Evolutionary conservation across 2,888 invertebrate genomes (phyloP).

Genomic region (Odontothrips loti): DNA sequence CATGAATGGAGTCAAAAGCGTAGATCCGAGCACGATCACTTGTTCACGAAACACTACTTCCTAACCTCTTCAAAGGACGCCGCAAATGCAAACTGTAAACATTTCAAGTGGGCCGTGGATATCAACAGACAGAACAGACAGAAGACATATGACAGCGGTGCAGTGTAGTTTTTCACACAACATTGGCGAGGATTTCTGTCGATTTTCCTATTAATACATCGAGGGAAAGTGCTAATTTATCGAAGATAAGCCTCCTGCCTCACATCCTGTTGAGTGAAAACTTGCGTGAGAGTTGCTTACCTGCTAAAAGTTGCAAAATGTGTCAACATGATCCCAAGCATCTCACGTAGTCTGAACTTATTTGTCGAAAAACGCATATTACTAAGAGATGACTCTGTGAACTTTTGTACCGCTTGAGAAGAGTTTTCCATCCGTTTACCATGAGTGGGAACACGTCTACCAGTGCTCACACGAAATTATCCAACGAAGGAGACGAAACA

Average conservation of each 20-base stretch:
- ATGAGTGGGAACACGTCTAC: not conserved
- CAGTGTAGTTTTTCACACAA: no score
- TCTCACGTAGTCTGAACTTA: no score
- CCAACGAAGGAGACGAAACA: not conserved
- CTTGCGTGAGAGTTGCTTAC: no score
- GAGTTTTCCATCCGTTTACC: not conserved
- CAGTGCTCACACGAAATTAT: not conserved
- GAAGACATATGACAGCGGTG: not conserved
- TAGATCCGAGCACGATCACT: no score
- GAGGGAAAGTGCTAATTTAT: not conserved
- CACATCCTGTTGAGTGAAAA: no score
- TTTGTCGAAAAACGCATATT: no score
- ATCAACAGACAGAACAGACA: conserved; percentile 19
- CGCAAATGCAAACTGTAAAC: not conserved
- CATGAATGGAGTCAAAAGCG: no score
- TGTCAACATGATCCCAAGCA: no score
- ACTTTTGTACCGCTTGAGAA: not conserved
- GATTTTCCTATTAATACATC: not conserved
- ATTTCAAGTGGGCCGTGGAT: not conserved
- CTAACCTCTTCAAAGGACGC: not conserved
- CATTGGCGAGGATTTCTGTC: not conserved
- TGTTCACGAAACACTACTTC: no score
- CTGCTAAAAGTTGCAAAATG: no score
- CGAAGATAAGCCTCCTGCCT: not conserved
- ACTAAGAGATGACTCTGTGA: not conserved